Conservation (phyloP, 2,113 vertebrate species). For the Cariama cristata region DNA sequence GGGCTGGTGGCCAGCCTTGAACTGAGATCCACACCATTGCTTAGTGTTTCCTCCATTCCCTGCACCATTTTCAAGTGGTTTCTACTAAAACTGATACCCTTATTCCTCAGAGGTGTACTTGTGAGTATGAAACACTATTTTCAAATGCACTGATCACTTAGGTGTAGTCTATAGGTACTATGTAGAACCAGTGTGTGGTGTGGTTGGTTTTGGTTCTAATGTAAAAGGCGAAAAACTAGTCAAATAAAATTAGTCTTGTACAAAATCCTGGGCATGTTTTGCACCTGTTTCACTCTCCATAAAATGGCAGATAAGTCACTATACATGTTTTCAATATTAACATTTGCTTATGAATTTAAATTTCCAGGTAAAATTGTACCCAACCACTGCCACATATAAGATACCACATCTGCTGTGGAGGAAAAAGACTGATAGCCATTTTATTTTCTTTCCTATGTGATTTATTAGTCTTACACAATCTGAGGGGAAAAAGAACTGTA, state of each 20-base stretch:
- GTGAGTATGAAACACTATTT: background rate
- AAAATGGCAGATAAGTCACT: background rate
- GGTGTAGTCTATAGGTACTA: background rate
- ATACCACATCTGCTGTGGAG: background rate
- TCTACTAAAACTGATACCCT: background rate
- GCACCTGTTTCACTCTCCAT: background rate
- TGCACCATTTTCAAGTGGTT: background rate
- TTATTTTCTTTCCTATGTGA: background rate
- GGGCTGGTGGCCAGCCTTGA: background rate
- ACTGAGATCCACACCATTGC: rapidly evolving
- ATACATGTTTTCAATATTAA: background rate
- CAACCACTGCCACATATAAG: background rate
- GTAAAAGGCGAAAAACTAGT: background rate
- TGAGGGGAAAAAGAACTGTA: background rate
- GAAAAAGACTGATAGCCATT: background rate
- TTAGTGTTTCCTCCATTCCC: background rate
- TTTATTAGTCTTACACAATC: background rate
- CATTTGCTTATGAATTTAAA: background rate
- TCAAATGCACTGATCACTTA: background rate
- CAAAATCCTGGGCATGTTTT: background rate
- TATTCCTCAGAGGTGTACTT: background rate
- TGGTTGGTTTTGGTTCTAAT: background rate
- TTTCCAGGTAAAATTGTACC: background rate
- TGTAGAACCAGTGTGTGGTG: background rate
- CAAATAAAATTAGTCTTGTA: background rate